Percentiles rank a stretch among this genome's conserved stretches.
phyloP scores from a whole-genome alignment of 2,888 invertebrate species.

The Pseudanteris insignis region DNA sequence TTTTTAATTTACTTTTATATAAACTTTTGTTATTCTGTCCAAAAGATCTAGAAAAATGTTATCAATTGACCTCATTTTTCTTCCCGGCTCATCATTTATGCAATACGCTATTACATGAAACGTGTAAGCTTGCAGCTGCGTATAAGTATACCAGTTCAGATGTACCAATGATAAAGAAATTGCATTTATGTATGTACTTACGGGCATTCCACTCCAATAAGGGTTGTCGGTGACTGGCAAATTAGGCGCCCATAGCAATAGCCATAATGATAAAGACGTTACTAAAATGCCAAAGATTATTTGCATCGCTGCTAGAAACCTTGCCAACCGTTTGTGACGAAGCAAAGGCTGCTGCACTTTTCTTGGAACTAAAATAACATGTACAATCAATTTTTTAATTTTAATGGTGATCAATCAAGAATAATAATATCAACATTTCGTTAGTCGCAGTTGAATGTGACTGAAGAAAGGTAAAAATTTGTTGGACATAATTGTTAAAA shows the following conservation, averaged over 20 bases:
- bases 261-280: constrained; percentile 70
- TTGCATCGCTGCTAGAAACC: constrained; percentile 68
- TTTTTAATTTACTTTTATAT: too few relatives aligned
- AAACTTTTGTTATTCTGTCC: too few relatives aligned
- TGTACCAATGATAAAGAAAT: constrained; percentile 27
- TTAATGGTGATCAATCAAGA: too few relatives aligned
- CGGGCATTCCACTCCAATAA: constrained; percentile 74
- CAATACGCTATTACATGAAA: constrained; percentile 7
- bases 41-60: too few relatives aligned
- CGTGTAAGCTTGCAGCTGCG: constrained; percentile 31
- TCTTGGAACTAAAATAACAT: constrained; percentile 62
- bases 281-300: constrained; percentile 70
- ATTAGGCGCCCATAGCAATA: constrained; percentile 72
- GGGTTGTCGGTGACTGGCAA: constrained; percentile 72
- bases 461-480: background rate
- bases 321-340: constrained; percentile 67
- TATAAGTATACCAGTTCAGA: constrained; percentile 19
- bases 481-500: too few relatives aligned
- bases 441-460: too few relatives aligned
- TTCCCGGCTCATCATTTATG: constrained; percentile 24
- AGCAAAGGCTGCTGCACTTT: constrained; percentile 69
- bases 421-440: too few relatives aligned
- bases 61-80: constrained; percentile 29
- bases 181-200: constrained; percentile 59
- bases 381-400: too few relatives aligned